Conservation (phyloP, 2,113 vertebrate genomes). For the Cinclus mexicanus region DNA sequence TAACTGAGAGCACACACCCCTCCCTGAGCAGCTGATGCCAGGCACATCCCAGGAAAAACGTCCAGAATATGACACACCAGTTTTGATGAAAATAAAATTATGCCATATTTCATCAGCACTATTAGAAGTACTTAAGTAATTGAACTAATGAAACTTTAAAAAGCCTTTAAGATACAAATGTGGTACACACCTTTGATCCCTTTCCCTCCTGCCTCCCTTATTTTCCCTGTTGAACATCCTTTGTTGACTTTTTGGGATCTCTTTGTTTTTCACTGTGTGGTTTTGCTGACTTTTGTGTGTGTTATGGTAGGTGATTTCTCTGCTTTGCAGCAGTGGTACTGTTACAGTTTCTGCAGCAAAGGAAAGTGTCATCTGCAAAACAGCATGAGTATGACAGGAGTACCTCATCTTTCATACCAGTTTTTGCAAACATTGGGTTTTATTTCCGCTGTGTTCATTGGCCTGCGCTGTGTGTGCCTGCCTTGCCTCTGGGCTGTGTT, state of each 20-base stretch:
- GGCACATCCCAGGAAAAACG: constrained; percentile 21
- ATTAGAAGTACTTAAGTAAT: constrained; percentile 55
- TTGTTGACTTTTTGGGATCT: neutral
- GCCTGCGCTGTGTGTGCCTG: neutral
- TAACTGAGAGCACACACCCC: neutral
- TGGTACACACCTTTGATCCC: neutral
- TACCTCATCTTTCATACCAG: neutral
- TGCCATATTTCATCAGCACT: constrained; percentile 28
- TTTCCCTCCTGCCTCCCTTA: neutral
- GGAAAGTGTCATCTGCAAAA: neutral
- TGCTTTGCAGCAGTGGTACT: neutral
- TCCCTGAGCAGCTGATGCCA: neutral
- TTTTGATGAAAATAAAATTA: constrained; percentile 46
- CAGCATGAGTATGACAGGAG: neutral
- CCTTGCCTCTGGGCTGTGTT: neutral
- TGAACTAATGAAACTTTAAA: constrained; percentile 25
- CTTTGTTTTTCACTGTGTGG: neutral
- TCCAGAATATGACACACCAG: constrained; percentile 35
- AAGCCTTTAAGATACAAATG: neutral
- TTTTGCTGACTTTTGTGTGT: neutral
- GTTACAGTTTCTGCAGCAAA: neutral
- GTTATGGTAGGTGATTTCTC: neutral
- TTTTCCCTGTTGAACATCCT: neutral
- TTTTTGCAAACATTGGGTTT: neutral
- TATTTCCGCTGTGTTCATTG: neutral